Percentiles rank a stretch among this genome's conserved stretches.
Evolutionary conservation across 2,113 vertebrate genomes (phyloP).

Genomic region (Salvelinus sp.): DNA sequence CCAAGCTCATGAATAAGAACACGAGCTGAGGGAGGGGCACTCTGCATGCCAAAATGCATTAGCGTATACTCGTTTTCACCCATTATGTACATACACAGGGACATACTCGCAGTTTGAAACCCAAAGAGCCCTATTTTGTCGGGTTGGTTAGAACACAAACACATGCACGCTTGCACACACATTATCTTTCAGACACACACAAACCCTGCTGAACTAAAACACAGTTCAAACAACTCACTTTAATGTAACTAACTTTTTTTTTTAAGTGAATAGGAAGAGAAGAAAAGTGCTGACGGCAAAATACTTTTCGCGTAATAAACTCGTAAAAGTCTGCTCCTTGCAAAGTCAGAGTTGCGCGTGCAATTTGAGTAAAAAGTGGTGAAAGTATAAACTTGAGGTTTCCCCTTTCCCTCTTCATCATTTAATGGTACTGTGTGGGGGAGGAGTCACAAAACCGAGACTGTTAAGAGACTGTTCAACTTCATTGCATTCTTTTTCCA

Average conservation of each 20-base stretch:
- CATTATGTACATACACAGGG: neutral
- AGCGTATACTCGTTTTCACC: neutral
- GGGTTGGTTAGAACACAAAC: slow-evolving; percentile 6
- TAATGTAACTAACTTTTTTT: neutral
- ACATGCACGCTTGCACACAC: neutral
- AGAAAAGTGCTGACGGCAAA: slow-evolving; percentile 19
- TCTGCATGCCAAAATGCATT: slow-evolving; percentile 54
- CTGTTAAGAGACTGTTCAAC: neutral
- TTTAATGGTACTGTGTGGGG: neutral
- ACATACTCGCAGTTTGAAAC: neutral
- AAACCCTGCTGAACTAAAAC: slow-evolving; percentile 19
- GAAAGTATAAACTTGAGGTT: neutral
- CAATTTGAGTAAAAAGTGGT: neutral
- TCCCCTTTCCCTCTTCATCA: neutral
- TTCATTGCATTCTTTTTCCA: neutral
- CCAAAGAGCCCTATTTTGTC: neutral
- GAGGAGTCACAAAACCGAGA: neutral
- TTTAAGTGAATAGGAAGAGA: slow-evolving; percentile 10
- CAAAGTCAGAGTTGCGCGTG: slow-evolving; percentile 47
- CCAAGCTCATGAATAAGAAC: slow-evolving; percentile 95
- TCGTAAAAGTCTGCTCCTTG: slow-evolving; percentile 36
- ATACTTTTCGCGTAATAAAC: slow-evolving; percentile 72
- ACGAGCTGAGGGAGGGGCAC: slow-evolving; percentile 77
- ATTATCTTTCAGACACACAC: slow-evolving; percentile 20
- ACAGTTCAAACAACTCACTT: slow-evolving; percentile 3